Evolutionary conservation across 2,797 vertebrate genomes (phyloP), one percentile per base, ranked within the genome.

Genomic region (Sebastes kiyomatsui): DNA sequence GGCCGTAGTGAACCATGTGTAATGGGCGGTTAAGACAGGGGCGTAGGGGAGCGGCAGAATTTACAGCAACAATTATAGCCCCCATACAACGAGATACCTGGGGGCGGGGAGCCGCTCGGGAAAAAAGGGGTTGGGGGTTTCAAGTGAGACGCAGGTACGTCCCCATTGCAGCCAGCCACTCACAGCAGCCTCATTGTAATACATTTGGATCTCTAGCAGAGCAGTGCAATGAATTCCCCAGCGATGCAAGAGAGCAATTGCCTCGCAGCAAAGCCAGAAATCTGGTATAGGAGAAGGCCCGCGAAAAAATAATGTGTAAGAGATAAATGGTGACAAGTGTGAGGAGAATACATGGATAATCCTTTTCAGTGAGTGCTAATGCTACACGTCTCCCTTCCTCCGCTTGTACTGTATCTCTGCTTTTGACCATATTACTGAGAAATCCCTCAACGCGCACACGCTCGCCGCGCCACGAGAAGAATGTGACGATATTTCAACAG

Each of bases 41-140:
- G 93, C 90, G 93, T 94, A 71, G 85, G 92, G 87, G 90, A 93
- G 91, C 84, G 72, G 83, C 90, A 91, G 86, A 90, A 95, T 95
- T 95, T 95, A 95, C 94, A 89, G 91, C 94, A 92, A 95, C 95
- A 95, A 95, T 95, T 95, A 95, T 89, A 92, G 90, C 88, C 92
- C 90, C 90, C 91, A 77, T 87, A 72, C 88, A 88, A 84, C 77
- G 76, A 79, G 87, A 70, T 71, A 86, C 90, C 86, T 81, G 83
- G 83, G 80, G 86, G 88, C n/a, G 71, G 87, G 79, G 86, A 69
- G 73, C 62, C 33, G 85, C 75, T 81, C 49, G 4, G 72, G 72
- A 54, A 52, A n/a, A 42, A 20, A 16, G 52, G n/a, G 52, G 52
- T 12, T 60, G 35, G 20, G 54, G 70, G 27, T 72, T 80, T 75